Evolutionary conservation across 2,113 vertebrate genomes (phyloP), one percentile per base, ranked within the genome.

Genomic region (Callipepla squamata): DNA sequence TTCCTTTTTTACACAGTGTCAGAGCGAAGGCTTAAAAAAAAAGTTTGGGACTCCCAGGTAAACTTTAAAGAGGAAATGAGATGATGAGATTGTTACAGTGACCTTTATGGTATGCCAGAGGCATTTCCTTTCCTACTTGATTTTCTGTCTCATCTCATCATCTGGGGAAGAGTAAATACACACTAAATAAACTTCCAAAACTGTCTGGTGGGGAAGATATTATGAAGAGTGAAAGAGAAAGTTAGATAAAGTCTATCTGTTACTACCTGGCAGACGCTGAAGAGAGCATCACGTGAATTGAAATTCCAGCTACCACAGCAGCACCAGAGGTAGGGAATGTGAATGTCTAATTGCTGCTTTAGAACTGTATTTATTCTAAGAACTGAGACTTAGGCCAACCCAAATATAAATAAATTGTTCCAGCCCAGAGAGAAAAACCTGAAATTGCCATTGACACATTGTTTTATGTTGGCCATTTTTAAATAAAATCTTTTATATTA

Each of bases 31-130:
- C 9, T 57, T 23, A 47, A 47, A 76, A 78, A 81, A 77, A 40
- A 50, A 45, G 30, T 84, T 87, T 90, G 96, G 90, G 96, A 96
- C 87, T 96, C 95, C 90, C 96, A 96, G 95, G 96, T 96, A 90
- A 94, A 96, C 95, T 96, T 96, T 61, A 7, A 95, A 73, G 93
- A 90, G 95, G 95, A 96, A 96, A 95, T 88, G 94, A 94, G 88
- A 96, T 95, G 55, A 53, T 68, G 68, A 93, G 87, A 84, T 88
- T 92, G 51, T 86, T 61, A 85, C n/a, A 83, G 26, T 63, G 82
- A 96, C 95, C 87, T 96, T 96, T 96, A 83, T 83, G 40, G 48
- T 18, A 48, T 50, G 65, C 85, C 89, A 92, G 65, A 96, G 85
- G 65, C 65, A 73, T 90, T 96, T 95, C 87, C 66, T 95, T 95